Evolutionary conservation across 2,797 vertebrate genomes (phyloP).

Genomic region (Megaceryle alcyon): DNA sequence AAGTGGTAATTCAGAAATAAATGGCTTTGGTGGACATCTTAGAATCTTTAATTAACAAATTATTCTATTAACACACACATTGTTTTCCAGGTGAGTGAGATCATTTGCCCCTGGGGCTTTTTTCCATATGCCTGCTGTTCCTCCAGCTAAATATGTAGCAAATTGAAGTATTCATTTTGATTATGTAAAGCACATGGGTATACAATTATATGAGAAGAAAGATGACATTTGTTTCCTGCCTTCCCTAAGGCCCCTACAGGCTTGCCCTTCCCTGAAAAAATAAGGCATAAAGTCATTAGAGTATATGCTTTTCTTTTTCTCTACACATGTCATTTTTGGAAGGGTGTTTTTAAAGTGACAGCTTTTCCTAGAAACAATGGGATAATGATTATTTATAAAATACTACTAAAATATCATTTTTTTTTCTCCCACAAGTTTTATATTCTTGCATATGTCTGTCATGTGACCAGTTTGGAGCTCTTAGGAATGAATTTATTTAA

Average conservation of each 20-base stretch:
- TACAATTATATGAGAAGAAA: conserved; percentile 51
- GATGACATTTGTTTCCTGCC: conserved; percentile 41
- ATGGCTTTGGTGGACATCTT: conserved; percentile 59
- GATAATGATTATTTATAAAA: not conserved
- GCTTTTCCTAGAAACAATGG: not conserved
- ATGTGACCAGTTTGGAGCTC: not conserved
- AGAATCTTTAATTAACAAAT: conserved; percentile 74
- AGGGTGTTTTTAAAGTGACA: not conserved
- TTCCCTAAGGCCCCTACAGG: not conserved
- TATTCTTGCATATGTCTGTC: not conserved
- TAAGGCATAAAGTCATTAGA: not conserved
- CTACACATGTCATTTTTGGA: not conserved
- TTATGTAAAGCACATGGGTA: conserved; percentile 45
- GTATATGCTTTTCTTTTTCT: not conserved
- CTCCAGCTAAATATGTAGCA: conserved; percentile 55
- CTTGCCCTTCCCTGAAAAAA: conserved; percentile 23
- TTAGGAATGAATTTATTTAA: not conserved
- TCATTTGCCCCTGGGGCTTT: conserved; percentile 53
- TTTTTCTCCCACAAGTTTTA: not conserved
- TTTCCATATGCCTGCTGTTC: conserved; percentile 63
- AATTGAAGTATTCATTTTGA: conserved; percentile 65
- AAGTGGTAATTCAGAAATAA: conserved; percentile 62
- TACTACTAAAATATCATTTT: not conserved
- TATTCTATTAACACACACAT: conserved; percentile 53
- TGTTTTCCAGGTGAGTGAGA: conserved; percentile 68